Conservation (phyloP, 2,888 invertebrate species). For the Cacoxenus indagator region DNA sequence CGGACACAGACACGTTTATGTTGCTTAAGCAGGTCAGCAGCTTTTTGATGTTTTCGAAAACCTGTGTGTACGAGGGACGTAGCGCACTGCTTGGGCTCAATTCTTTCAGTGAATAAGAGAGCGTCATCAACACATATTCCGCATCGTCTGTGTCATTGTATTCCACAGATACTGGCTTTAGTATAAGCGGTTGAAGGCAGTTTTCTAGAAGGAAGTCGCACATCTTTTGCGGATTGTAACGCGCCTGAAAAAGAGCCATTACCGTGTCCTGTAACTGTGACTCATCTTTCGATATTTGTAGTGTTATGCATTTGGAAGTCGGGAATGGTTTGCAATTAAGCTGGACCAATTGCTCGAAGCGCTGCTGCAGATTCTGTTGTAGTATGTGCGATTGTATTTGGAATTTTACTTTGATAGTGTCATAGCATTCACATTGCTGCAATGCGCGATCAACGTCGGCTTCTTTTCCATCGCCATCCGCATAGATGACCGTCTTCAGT, state of each 20-base stretch:
- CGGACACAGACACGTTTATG: slow-evolving; percentile 65
- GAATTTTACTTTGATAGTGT: slow-evolving; percentile 67
- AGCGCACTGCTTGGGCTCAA: slow-evolving; percentile 43
- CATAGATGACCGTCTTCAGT: slow-evolving; percentile 59
- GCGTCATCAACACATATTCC: slow-evolving; percentile 53
- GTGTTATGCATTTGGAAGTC: slow-evolving; percentile 64
- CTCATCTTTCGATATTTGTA: slow-evolving; percentile 65
- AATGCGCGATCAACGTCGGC: slow-evolving; percentile 61
- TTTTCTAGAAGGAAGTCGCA: slow-evolving; percentile 67
- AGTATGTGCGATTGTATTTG: slow-evolving; percentile 66
- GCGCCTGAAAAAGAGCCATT: slow-evolving; percentile 65
- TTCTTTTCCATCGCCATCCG: slow-evolving; percentile 40
- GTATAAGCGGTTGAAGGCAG: slow-evolving; percentile 67
- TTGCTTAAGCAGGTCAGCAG: slow-evolving; percentile 58
- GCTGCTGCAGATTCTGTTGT: slow-evolving; percentile 64
- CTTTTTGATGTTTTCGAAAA: slow-evolving; percentile 60
- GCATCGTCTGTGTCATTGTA: slow-evolving; percentile 50
- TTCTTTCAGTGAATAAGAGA: slow-evolving; percentile 66
- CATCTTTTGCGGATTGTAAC: slow-evolving; percentile 66
- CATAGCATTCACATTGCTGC: slow-evolving; percentile 63
- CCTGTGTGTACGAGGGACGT: slow-evolving; percentile 66
- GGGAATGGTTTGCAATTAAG: slow-evolving; percentile 66
- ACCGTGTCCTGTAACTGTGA: slow-evolving; percentile 64
- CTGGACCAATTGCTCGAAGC: slow-evolving; percentile 67
- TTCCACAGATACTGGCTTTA: slow-evolving; percentile 66